phyloP scores from a whole-genome alignment of 2,888 invertebrate species.

The Eremobia ochroleuca region DNA sequence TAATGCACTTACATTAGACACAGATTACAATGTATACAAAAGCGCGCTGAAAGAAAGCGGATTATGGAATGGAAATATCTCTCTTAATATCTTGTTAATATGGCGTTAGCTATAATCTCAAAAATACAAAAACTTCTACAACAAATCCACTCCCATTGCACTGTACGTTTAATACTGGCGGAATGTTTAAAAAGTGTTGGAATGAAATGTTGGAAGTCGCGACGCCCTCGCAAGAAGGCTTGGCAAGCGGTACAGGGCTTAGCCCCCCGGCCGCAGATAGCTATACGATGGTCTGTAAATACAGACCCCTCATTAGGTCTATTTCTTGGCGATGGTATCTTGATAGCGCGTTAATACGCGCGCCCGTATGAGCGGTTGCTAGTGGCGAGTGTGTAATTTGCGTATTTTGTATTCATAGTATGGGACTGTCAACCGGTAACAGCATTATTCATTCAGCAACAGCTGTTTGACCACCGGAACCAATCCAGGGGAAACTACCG shows the following conservation, averaged over 20 bases:
- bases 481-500: neutral
- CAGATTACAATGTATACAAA: neutral
- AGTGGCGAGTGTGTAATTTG: neutral
- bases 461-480: neutral
- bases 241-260: too few relatives aligned
- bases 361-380: neutral
- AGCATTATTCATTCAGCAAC: neutral
- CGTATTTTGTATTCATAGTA: neutral
- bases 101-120: neutral
- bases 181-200: neutral
- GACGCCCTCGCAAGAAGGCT: too few relatives aligned
- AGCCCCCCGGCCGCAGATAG: too few relatives aligned
- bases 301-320: neutral
- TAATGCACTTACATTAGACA: slow-evolving; percentile 32
- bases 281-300: neutral
- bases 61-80: slow-evolving; percentile 12
- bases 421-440: neutral
- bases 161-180: neutral
- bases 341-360: neutral
- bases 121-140: neutral
- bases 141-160: neutral
- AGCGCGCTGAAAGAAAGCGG: slow-evolving; percentile 33
- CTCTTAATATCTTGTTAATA: neutral
- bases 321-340: neutral
- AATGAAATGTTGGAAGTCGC: too few relatives aligned